Conservation (phyloP, 2,797 vertebrate species). For the Crypturellus tataupa region DNA sequence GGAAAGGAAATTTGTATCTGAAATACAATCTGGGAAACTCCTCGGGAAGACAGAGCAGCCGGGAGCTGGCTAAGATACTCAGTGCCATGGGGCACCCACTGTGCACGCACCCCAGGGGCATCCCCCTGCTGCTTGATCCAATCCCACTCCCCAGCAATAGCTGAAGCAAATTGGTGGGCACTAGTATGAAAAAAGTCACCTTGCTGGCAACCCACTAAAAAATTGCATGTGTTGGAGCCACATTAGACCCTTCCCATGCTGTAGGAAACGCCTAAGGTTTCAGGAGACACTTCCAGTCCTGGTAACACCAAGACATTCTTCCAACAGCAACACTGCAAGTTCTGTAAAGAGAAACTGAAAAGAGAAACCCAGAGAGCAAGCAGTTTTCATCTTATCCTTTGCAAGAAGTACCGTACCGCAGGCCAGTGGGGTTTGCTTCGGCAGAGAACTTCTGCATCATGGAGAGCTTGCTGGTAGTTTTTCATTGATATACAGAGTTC, state of each 20-base stretch:
- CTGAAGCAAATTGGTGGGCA: background rate
- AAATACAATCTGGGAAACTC: background rate
- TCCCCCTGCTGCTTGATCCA: accelerated
- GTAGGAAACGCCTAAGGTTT: background rate
- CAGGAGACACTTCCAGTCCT: background rate
- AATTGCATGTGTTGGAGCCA: background rate
- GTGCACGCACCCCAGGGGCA: no score
- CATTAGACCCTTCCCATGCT: background rate
- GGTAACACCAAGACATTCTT: accelerated
- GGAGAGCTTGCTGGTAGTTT: constrained; percentile 87
- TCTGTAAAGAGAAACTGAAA: background rate
- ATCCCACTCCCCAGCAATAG: background rate
- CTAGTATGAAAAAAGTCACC: background rate
- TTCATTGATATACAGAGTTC: constrained; percentile 87
- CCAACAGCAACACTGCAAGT: background rate
- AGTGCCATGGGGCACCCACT: background rate
- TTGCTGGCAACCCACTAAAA: background rate
- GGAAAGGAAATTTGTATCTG: background rate
- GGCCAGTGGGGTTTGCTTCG: constrained; percentile 85
- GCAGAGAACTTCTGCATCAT: constrained; percentile 85
- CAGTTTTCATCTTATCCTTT: background rate
- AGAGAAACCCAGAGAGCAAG: background rate
- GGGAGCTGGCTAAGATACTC: background rate
- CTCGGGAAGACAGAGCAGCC: background rate
- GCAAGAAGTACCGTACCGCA: constrained; percentile 79